phyloP scores from a whole-genome alignment of 1,140 invertebrate genomes.

The Atta texana region DNA sequence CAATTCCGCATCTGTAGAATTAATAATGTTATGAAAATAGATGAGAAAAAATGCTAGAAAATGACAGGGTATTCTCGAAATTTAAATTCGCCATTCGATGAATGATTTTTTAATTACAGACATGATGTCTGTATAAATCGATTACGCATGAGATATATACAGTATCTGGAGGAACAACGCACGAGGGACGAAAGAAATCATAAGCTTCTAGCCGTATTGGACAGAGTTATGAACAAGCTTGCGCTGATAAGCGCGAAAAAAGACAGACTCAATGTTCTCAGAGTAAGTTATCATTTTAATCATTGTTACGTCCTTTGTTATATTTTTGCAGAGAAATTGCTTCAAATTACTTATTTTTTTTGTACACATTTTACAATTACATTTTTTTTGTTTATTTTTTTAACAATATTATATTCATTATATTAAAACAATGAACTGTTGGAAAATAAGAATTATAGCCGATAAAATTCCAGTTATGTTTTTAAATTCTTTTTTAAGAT shows the following conservation, averaged over 20 bases:
- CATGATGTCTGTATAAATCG: constrained; percentile 85
- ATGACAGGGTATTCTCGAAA: background rate
- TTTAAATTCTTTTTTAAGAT: background rate
- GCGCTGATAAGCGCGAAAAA: constrained; percentile 88
- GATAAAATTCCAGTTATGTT: background rate
- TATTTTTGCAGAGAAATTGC: background rate
- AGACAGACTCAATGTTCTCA: constrained; percentile 87
- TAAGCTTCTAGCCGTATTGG: constrained; percentile 87
- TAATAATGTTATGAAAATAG: background rate
- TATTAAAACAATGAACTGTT: background rate
- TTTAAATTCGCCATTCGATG: background rate
- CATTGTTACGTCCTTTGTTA: background rate
- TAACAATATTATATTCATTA: constrained; percentile 5
- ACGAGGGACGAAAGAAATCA: constrained; percentile 88
- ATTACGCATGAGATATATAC: constrained; percentile 87
- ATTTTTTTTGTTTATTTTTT: no score
- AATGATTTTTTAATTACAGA: constrained; percentile 74
- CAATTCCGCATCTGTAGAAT: background rate
- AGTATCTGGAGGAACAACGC: constrained; percentile 88
- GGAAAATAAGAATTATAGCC: background rate
- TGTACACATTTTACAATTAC: no score
- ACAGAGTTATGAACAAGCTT: constrained; percentile 87
- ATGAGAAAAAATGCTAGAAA: background rate
- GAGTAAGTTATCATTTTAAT: constrained; percentile 80
- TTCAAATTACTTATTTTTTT: background rate